Conservation (phyloP, 2,888 invertebrate species). For the Drosophila rellima region DNA sequence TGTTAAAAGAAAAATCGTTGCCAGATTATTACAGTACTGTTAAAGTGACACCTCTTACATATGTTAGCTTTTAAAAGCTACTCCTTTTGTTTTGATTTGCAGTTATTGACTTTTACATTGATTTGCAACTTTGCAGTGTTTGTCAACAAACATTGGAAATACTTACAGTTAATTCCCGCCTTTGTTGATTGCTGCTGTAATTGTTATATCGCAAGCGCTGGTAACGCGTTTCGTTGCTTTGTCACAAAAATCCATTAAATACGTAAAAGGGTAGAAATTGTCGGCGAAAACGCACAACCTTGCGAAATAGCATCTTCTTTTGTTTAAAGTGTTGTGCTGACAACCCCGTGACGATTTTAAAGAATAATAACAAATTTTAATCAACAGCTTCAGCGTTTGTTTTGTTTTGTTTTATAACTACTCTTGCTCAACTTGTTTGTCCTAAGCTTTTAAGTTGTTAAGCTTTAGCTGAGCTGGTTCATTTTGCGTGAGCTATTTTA, state of each 20-base stretch:
- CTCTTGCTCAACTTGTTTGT: conserved; percentile 3
- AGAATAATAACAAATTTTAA: neutral
- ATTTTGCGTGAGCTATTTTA: neutral
- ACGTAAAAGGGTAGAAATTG: conserved; percentile 75
- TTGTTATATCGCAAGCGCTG: conserved; percentile 73
- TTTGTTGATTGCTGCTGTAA: conserved; percentile 43
- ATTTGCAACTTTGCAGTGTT: neutral
- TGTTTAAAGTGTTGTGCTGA: conserved; percentile 3
- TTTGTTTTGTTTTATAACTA: conserved; percentile 61
- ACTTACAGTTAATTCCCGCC: conserved; percentile 63
- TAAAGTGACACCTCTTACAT: neutral
- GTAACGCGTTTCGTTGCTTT: conserved; percentile 70
- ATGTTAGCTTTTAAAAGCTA: conserved; percentile 33
- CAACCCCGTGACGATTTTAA: conserved; percentile 21
- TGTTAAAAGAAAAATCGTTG: conserved; percentile 25
- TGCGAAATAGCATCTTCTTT: conserved; percentile 69
- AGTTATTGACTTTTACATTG: conserved; percentile 36
- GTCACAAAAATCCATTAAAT: conserved; percentile 78
- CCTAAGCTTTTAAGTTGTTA: conserved; percentile 32
- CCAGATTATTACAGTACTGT: neutral
- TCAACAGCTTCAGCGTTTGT: conserved; percentile 23
- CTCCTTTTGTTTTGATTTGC: conserved; percentile 2
- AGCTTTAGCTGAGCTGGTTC: conserved; percentile 37
- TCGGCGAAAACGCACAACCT: conserved; percentile 64
- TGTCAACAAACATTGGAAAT: neutral